Evolutionary conservation across 2,888 invertebrate species (phyloP).

Genomic region (Oligia fasciuncula): DNA sequence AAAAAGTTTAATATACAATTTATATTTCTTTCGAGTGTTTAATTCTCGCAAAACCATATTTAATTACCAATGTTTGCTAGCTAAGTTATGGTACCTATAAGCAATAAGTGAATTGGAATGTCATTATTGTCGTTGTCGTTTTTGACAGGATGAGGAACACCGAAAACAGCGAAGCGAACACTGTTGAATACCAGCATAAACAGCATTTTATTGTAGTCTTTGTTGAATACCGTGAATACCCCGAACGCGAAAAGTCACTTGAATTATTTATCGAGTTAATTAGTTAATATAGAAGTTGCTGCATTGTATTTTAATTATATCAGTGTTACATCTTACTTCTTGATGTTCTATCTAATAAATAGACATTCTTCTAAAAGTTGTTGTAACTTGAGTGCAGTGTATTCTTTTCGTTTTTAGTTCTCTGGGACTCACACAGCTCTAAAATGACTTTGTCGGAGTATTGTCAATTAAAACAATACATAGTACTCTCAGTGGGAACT

Average conservation of each 20-base stretch:
- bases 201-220: no score
- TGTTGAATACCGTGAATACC: no score
- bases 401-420: not conserved
- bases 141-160: constrained; percentile 11
- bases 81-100: not conserved
- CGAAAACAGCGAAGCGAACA: no score
- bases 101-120: constrained; percentile 23
- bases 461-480: constrained; percentile 74
- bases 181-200: no score
- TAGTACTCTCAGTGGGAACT: constrained; percentile 73
- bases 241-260: no score
- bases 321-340: not conserved
- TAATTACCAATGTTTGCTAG: not conserved
- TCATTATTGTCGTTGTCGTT: not conserved
- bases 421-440: not conserved
- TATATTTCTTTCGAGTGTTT: not conserved
- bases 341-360: not conserved
- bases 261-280: not conserved
- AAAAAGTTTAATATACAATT: not conserved
- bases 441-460: constrained; percentile 82
- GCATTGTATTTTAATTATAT: not conserved
- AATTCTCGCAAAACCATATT: not conserved
- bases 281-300: not conserved
- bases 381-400: constrained; percentile 17
- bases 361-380: not conserved